A percentile compares a stretch with the other conserved stretches of the same genome.
phyloP scores from a whole-genome alignment of 2,888 invertebrate genomes.

The Mimumesa dahlbomi region DNA sequence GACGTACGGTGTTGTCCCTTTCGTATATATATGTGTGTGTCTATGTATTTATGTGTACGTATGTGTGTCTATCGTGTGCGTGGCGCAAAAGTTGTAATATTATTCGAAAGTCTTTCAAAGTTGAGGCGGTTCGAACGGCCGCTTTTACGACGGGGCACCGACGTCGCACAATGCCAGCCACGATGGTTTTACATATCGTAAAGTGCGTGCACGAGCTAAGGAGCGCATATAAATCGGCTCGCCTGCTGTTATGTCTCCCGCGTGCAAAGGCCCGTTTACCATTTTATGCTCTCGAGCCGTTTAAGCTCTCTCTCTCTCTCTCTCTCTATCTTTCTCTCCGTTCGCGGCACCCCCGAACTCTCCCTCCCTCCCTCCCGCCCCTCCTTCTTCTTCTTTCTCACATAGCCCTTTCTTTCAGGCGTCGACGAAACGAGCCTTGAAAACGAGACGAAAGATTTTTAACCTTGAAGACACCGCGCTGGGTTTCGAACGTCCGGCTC shows the following conservation, averaged over 20 bases:
- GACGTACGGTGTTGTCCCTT: too few species aligned
- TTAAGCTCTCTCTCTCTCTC: slow-evolving; percentile 28
- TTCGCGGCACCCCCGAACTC: not conserved
- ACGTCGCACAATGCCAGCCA: slow-evolving; percentile 63
- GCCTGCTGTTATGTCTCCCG: slow-evolving; percentile 73
- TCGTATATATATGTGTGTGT: too few species aligned
- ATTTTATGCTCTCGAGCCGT: slow-evolving; percentile 69
- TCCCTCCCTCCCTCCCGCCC: not conserved
- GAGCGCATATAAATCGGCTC: slow-evolving; percentile 73
- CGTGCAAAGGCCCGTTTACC: slow-evolving; percentile 66
- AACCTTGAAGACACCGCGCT: too few species aligned
- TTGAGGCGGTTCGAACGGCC: slow-evolving; percentile 52
- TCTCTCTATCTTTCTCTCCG: not conserved
- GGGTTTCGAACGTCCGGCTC: too few species aligned
- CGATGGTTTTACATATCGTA: slow-evolving; percentile 75
- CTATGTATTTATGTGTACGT: too few species aligned
- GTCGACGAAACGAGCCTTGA: too few species aligned
- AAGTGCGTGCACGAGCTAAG: slow-evolving; percentile 69
- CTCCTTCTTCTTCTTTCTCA: slow-evolving; percentile 1
- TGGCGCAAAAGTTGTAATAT: slow-evolving; percentile 55
- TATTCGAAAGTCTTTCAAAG: slow-evolving; percentile 65
- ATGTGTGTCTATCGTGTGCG: too few species aligned
- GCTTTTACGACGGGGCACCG: slow-evolving; percentile 69
- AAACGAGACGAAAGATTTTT: too few species aligned
- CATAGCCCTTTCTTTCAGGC: too few species aligned